Conservation (phyloP, 1,140 invertebrate genomes). For the Cylas formicarius region DNA sequence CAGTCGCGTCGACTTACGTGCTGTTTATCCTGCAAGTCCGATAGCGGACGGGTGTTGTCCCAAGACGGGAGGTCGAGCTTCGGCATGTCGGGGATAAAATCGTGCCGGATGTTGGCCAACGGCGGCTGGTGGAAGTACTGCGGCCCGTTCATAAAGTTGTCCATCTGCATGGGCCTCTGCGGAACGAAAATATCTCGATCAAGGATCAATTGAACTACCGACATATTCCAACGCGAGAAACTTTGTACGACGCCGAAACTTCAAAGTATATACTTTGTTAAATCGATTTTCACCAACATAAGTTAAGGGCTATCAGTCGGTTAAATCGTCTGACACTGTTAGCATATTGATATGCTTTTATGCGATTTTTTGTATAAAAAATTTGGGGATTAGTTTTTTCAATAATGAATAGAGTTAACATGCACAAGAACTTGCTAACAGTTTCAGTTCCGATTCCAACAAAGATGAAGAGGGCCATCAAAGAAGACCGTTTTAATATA, state of each 20-base stretch:
- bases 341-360: too few species aligned
- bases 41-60: constrained; percentile 32
- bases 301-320: too few species aligned
- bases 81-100: constrained; percentile 29
- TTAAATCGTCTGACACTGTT: too few species aligned
- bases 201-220: not conserved
- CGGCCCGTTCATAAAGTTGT: constrained; percentile 31
- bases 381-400: too few species aligned
- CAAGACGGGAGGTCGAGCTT: constrained; percentile 32
- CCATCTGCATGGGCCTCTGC: constrained; percentile 34
- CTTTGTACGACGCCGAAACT: constrained; percentile 30
- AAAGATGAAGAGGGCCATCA: too few species aligned
- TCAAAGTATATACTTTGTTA: not conserved
- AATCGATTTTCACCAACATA: too few species aligned
- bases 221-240: not conserved
- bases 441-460: too few species aligned
- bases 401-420: too few species aligned
- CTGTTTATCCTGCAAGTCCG: constrained; percentile 38
- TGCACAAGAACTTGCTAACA: too few species aligned
- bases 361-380: too few species aligned
- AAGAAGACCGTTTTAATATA: too few species aligned
- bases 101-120: constrained; percentile 26
- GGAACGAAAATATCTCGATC: not conserved
- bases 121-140: constrained; percentile 32
- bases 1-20: constrained; percentile 28